phyloP scores from a whole-genome alignment of 2,113 vertebrate species.

The Syrmaticus mikado region DNA sequence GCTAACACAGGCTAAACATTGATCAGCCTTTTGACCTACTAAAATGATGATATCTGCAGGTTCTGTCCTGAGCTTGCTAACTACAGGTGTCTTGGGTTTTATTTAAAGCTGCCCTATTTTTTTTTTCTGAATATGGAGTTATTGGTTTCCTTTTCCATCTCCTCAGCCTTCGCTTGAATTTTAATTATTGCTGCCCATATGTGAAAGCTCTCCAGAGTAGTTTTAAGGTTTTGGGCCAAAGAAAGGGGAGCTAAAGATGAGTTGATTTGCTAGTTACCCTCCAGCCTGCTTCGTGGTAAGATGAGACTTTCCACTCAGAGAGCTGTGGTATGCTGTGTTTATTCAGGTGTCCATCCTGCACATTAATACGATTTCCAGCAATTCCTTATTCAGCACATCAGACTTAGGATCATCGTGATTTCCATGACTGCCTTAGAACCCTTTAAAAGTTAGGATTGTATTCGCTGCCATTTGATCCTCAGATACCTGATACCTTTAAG shows the following conservation, averaged over 20 bases:
- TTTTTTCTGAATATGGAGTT: neutral
- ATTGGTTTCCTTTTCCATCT: neutral
- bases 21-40: neutral
- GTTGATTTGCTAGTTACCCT: neutral
- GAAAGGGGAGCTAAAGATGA: neutral
- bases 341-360: neutral
- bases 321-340: neutral
- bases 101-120: neutral
- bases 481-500: neutral
- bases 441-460: neutral
- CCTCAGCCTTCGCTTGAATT: neutral
- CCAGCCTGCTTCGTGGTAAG: neutral
- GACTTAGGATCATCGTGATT: neutral
- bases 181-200: neutral
- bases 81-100: neutral
- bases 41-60: neutral
- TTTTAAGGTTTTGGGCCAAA: neutral
- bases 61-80: neutral
- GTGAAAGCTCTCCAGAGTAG: neutral
- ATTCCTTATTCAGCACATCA: neutral
- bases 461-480: neutral
- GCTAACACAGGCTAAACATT: neutral
- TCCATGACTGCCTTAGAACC: neutral
- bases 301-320: neutral
- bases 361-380: neutral